Conservation (phyloP, 92 coral and sea anemone genomes). For the Actinernus sp. region DNA sequence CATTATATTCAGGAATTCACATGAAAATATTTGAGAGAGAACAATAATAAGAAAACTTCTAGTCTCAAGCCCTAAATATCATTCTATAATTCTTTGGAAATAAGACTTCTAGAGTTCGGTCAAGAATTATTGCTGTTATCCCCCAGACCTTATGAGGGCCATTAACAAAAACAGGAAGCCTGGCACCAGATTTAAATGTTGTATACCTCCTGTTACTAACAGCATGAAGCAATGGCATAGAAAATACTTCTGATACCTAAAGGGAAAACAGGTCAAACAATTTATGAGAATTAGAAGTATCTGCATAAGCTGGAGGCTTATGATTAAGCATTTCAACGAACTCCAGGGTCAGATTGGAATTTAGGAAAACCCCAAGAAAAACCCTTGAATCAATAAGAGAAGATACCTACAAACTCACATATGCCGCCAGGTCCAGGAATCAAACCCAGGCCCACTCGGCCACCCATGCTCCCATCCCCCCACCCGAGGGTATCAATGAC, state of each 20-base stretch:
- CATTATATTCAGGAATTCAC: no score
- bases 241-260: constrained; percentile 85
- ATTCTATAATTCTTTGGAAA: constrained; percentile 65
- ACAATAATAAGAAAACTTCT: no score
- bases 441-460: no score
- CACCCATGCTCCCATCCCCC: no score
- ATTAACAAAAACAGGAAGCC: constrained; percentile 78
- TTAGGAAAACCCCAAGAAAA: no score
- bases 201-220: constrained; percentile 67
- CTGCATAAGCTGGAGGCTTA: neutral
- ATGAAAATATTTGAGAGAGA: no score
- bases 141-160: constrained; percentile 92
- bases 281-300: neutral
- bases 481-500: no score
- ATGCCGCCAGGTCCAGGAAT: no score
- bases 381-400: no score
- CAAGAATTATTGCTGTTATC: constrained; percentile 77
- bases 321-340: no score
- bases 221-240: constrained; percentile 61
- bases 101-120: constrained; percentile 60
- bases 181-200: constrained; percentile 58
- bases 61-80: constrained; percentile 6
- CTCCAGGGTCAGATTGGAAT: no score
- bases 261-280: neutral
- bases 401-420: no score